phyloP scores from a whole-genome alignment of 2,797 vertebrate genomes.

The Neopelma chrysocephalum region DNA sequence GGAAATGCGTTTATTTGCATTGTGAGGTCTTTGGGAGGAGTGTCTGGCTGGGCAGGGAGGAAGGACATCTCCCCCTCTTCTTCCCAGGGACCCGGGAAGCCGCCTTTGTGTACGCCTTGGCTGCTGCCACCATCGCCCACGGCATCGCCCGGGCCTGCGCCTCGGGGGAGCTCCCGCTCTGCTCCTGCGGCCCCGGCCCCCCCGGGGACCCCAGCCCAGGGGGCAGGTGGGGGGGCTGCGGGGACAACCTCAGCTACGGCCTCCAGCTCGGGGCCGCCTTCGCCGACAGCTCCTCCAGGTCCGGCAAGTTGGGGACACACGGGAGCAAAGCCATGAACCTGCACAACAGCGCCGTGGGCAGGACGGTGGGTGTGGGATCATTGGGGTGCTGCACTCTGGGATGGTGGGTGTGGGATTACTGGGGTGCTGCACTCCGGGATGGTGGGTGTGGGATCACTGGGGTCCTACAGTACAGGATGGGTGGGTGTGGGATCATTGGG shows the following conservation, averaged over 20 bases:
- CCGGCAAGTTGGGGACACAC: constrained; percentile 35
- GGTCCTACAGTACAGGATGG: too few species aligned
- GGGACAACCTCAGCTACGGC: constrained; percentile 79
- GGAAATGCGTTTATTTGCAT: fast-evolving
- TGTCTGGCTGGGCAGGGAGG: background rate
- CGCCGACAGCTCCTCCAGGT: constrained; percentile 73
- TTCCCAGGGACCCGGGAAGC: constrained; percentile 78
- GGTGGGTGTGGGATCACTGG: too few species aligned
- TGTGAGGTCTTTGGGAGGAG: background rate
- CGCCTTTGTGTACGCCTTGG: constrained; percentile 77
- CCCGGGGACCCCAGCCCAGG: constrained; percentile 65
- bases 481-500: background rate
- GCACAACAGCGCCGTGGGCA: constrained; percentile 78
- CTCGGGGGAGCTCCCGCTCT: constrained; percentile 75
- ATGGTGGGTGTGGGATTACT: background rate
- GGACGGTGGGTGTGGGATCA: constrained; percentile 67
- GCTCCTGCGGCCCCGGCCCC: constrained; percentile 74
- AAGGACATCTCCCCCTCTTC: background rate
- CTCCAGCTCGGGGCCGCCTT: constrained; percentile 80
- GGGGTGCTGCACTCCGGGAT: too few species aligned
- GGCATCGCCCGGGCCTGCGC: constrained; percentile 76
- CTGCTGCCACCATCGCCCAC: constrained; percentile 70
- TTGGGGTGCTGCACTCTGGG: too few species aligned
- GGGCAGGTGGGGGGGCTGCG: constrained; percentile 81
- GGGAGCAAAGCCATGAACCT: constrained; percentile 72